phyloP scores from a whole-genome alignment of 30 jellyfish, hydroid and myxozoan genomes.

The Cassiopea andromeda region DNA sequence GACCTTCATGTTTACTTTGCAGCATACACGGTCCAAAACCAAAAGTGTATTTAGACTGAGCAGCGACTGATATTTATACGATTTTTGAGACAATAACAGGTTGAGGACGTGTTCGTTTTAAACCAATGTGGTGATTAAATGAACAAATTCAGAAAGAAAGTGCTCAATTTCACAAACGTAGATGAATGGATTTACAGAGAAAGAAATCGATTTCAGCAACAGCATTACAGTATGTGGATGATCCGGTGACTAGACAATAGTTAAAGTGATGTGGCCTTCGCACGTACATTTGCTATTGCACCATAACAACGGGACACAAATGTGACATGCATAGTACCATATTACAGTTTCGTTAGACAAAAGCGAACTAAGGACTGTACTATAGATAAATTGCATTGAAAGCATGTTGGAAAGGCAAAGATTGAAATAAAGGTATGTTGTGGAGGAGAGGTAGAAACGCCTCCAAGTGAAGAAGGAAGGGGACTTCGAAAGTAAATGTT shows the following conservation, averaged over 20 bases:
- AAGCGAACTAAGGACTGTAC: too few relatives aligned
- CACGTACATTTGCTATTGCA: neutral
- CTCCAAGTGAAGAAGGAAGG: too few relatives aligned
- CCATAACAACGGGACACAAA: too few relatives aligned
- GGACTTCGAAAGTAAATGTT: too few relatives aligned
- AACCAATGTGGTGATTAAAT: slow-evolving; percentile 23
- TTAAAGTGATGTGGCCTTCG: neutral
- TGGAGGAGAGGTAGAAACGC: too few relatives aligned
- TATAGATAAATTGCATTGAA: too few relatives aligned
- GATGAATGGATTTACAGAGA: neutral
- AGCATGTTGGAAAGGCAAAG: too few relatives aligned
- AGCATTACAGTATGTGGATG: slow-evolving; percentile 24
- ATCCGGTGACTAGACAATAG: neutral
- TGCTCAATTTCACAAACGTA: slow-evolving; percentile 43
- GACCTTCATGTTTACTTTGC: slow-evolving; percentile 48
- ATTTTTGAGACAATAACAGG: slow-evolving; percentile 11
- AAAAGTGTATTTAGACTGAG: neutral
- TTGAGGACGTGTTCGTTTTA: slow-evolving; percentile 6
- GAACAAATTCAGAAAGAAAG: slow-evolving; percentile 9
- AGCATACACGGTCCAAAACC: neutral
- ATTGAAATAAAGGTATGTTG: too few relatives aligned
- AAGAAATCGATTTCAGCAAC: slow-evolving; percentile 52
- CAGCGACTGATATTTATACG: slow-evolving; percentile 23
- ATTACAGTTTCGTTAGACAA: too few relatives aligned
- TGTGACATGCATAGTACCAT: too few relatives aligned